Evolutionary conservation across 2,113 vertebrate species (phyloP), one percentile per base, ranked within the genome.

Genomic region (Nannobrachium achirus): DNA sequence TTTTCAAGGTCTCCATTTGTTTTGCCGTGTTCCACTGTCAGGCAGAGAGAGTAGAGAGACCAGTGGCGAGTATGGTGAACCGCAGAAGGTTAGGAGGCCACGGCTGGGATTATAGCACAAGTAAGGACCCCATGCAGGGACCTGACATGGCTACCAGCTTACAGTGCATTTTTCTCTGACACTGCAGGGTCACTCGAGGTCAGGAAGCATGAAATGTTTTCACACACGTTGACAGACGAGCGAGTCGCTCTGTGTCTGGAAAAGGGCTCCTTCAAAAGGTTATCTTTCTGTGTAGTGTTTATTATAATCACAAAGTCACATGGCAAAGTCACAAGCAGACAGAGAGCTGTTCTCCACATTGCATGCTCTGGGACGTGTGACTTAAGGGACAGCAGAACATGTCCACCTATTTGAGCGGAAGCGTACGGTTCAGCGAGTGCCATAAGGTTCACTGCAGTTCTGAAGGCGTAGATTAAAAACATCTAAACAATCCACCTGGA

Each of bases 1-100:
- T 88, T 89, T 89, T 89, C 88, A 90, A 91, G 86, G 90, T 90
- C 90, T 88, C 87, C 86, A 90, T 91, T 91, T 91, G 90, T 88
- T 91, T 90, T 89, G 82, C 76, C 76, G 6, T 91, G 90, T 90
- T 88, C 78, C 69, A 71, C 84, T 86, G 90, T 88, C 88, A 91
- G 76, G 69, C 69, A 46, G 60, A 19, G 80, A 52, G 68, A 76
- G 73, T 68, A 68, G 66, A 42, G 68, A 78, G 66, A 75, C 75
- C 77, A 10, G 82, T 56, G 79, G 64, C 78, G 72, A 84, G 82
- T 78, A 78, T 56, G 79, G 82, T 15, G 82, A 84, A 80, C 68
- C 56, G 16, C n/a, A 69, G 71, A 78, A 83, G 86, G 88, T 91
- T 89, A 86, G 87, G 85, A 89, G 90, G 85, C 85, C 88, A 85